Evolutionary conservation across 2,888 invertebrate species (phyloP), one percentile per base, ranked within the genome.

Genomic region (Acrobasis suavella): DNA sequence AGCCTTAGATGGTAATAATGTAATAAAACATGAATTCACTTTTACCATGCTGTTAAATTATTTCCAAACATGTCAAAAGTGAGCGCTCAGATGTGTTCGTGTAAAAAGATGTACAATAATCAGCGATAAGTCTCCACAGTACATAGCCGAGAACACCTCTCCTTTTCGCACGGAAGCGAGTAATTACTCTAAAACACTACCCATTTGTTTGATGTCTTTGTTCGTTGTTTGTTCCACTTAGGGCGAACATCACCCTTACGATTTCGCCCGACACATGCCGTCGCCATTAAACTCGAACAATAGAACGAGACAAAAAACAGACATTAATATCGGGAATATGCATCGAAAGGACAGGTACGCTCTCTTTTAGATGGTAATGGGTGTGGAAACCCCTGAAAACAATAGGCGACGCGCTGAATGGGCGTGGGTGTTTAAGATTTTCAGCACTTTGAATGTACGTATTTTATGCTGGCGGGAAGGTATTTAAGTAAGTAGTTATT

Each of bases 131-230:
- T 86, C 85, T 77, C 70, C 72, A 72, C 16, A 51, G 60, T 50
- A 51, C 39, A 60, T 39, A 51, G 39, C 80, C 82, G 80, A 83
- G 83, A 83, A 83, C 87, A 90, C 87, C 89, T 91, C 89, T 85
- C 86, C 84, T 86, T 89, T 62, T 85, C 82, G 86, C 86, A 86
- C 87, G 90, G 85, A 89, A 89, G 89, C 86, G 82, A 86, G 91
- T 91, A 91, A 92, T 92, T 91, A 91, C 91, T 91, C 92, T 90
- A 91, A 92, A 92, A 91, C 91, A 90, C 89, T 89, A 87, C 89
- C 89, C 91, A 92, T 92, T 91, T 91, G 91, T 92, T 91, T 91
- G 92, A 92, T 91, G 92, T 91, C 92, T 92, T 90, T 92, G 91
- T 91, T 89, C 89, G 86, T 86, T 91, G 91, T 91, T 91, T 90